A percentile compares a stretch with the other conserved stretches of the same genome.
Conservation (phyloP, 2,113 vertebrate species). For the Urocynchramus pylzowi region DNA sequence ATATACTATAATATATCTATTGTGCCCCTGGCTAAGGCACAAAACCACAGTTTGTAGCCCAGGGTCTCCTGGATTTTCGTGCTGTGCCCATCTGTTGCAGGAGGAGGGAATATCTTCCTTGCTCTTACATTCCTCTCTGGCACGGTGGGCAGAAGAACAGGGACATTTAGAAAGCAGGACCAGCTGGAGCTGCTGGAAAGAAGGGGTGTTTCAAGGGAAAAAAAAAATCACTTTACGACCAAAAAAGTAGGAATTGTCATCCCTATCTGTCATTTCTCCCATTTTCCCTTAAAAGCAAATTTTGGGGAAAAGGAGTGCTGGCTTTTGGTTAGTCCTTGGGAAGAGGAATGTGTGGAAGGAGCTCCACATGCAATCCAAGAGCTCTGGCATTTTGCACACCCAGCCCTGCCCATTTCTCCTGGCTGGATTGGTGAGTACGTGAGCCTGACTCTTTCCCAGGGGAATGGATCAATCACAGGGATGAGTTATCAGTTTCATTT, state of each 20-base stretch:
- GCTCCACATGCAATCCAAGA: not conserved
- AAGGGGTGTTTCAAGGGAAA: not conserved
- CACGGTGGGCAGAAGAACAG: not conserved
- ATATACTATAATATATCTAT: too few relatives aligned
- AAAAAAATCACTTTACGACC: not conserved
- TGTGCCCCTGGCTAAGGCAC: not conserved
- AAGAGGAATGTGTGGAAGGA: not conserved
- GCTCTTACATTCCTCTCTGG: not conserved
- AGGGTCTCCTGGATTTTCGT: not conserved
- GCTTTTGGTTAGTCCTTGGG: not conserved
- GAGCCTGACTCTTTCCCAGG: not conserved
- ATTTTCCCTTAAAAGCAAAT: not conserved
- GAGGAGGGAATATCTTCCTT: not conserved
- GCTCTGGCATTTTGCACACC: too few relatives aligned
- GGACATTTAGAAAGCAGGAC: not conserved
- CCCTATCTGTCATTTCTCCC: not conserved
- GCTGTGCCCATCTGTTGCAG: not conserved
- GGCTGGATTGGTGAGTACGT: rapidly evolving
- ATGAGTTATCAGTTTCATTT: not conserved
- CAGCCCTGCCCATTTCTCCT: not conserved
- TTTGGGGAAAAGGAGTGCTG: not conserved
- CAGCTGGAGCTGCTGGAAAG: not conserved
- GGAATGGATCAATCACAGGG: not conserved
- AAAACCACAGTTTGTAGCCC: not conserved
- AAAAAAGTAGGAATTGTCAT: not conserved